These are phyloP conservation scores for Isaurus tuberculatus DNA, from an alignment of 92 coral and sea anemone species.

Conservation along the genomic window DNA sequence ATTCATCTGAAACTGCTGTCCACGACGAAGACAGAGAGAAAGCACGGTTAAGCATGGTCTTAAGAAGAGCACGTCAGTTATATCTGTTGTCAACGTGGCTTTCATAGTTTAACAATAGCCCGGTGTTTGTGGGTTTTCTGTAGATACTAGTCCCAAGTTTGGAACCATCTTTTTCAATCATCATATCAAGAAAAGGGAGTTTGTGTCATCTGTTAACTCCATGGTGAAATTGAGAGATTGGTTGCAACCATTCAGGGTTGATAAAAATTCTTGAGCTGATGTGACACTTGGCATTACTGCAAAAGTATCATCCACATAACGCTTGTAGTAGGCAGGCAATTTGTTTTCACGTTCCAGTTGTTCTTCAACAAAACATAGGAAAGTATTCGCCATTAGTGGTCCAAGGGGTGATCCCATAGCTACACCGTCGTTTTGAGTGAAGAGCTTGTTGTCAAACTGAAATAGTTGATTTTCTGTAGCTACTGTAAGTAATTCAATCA, in stretches of 20 bases:
- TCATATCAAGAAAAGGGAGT: conserved; percentile 45
- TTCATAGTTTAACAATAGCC: conserved; percentile 40
- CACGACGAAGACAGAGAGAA: conserved; percentile 38
- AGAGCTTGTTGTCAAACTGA: conserved; percentile 19
- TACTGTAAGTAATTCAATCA: conserved; percentile 39
- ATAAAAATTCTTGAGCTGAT: conserved; percentile 33
- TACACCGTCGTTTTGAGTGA: conserved; percentile 54
- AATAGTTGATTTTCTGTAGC: background rate
- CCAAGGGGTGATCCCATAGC: background rate
- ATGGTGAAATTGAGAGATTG: conserved; percentile 24
- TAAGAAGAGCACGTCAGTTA: conserved; percentile 38
- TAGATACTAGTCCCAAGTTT: conserved; percentile 43
- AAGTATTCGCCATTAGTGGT: conserved; percentile 47
- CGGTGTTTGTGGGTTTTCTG: conserved; percentile 33
- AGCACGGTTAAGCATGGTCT: conserved; percentile 49
- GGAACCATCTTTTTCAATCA: background rate
- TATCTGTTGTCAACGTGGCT: conserved; percentile 41
- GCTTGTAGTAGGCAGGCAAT: conserved; percentile 44
- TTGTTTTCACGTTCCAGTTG: conserved; percentile 38
- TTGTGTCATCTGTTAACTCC: conserved; percentile 2
- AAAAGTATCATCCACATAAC: conserved; percentile 57
- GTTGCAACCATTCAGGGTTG: conserved; percentile 3
- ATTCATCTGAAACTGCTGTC: conserved; percentile 32
- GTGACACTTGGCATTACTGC: conserved; percentile 9
- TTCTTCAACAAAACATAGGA: conserved; percentile 49